Evolutionary conservation across 2,113 vertebrate genomes (phyloP).

Genomic region (Ophthalmotilapia sp.): DNA sequence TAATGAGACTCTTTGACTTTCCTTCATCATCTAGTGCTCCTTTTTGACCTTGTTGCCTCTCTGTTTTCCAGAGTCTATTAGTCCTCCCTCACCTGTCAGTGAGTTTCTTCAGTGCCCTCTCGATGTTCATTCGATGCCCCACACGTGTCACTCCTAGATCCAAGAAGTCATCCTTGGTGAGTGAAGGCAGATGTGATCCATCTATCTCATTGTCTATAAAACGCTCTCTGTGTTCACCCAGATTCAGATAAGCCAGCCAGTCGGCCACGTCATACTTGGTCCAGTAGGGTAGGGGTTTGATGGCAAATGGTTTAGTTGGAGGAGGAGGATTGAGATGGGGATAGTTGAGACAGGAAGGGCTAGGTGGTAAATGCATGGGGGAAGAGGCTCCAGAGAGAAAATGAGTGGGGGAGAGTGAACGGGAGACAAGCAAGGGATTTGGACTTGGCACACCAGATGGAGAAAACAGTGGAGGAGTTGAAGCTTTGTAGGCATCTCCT

Average conservation of each 20-base stretch:
- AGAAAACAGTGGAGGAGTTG: conserved; percentile 71
- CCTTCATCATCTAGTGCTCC: conserved; percentile 35
- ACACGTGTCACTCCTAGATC: conserved; percentile 92
- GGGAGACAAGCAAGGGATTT: conserved; percentile 71
- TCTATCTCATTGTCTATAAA: conserved; percentile 97
- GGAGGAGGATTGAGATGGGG: conserved; percentile 78
- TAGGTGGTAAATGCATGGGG: conserved; percentile 64
- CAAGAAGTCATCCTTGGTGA: conserved; percentile 93
- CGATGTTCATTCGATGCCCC: conserved; percentile 94
- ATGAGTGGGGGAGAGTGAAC: conserved; percentile 83
- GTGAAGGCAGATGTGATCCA: conserved; percentile 86
- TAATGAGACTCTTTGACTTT: conserved; percentile 47
- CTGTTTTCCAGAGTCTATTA: conserved; percentile 20
- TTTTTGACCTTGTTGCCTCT: conserved; percentile 9
- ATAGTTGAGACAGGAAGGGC: conserved; percentile 77
- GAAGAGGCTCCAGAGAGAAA: conserved; percentile 78
- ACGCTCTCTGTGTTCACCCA: conserved; percentile 84
- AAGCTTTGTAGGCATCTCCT: conserved; percentile 70
- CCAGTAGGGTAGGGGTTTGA: conserved; percentile 89
- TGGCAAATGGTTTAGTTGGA: conserved; percentile 84
- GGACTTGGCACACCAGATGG: conserved; percentile 64
- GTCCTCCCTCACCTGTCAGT: conserved; percentile 88
- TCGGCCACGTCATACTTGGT: conserved; percentile 94
- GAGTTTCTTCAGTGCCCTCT: conserved; percentile 89
- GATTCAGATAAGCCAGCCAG: conserved; percentile 88